Base-by-base conservation (phyloP, 2,797 vertebrate genomes). In the Psittacula echo region DNA sequence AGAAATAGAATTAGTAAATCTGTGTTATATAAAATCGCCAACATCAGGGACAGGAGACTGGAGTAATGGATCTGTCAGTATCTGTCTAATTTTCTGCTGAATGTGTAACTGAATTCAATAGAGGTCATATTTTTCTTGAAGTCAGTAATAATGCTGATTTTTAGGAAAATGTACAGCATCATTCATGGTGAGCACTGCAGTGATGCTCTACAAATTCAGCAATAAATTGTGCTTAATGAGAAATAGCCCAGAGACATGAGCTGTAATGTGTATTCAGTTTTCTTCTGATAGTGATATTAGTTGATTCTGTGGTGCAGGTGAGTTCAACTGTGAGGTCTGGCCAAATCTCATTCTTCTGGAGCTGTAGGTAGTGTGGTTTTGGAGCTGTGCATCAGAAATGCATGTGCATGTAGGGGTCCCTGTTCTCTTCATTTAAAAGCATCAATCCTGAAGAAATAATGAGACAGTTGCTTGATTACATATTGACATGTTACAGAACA, bases 1-100 rank as follows among this genome's bases (percentile, higher is more conserved):
- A 89, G 85, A 75, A 93, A 91, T 72, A 75, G 24, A 80, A 53
- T 41, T 50, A 24, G 74, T 91, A 78, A 80, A 78, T 74, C n/a
- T 61, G 7, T 70, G 3, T 78, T 73, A 32, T 24, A 73, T 45
- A 87, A 89, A 81, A 93, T 53, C 75, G 41, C 27, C 18, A 83
- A 22, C 44, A 41, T 75, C 41, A 73, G 37, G 48, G 54, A 64
- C 26, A 67, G 34, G 54, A 87, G 41, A 41, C 37, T 82, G 64
- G 42, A 78, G 27, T 93, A 66, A 86, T 48, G 48, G 29, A 60
- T 84, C 30, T 70, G n/a, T 62, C 1, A 1, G 21, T 23, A 75
- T 73, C 3, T 6, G 7, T 68, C 50, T 84, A 17, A 45, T 84
- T 85, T 85, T 89, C 85, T 83, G 77, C 58, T 78, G 45, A 68